Conservation (phyloP, 2,888 invertebrate species). For the Hybos culiciformis region DNA sequence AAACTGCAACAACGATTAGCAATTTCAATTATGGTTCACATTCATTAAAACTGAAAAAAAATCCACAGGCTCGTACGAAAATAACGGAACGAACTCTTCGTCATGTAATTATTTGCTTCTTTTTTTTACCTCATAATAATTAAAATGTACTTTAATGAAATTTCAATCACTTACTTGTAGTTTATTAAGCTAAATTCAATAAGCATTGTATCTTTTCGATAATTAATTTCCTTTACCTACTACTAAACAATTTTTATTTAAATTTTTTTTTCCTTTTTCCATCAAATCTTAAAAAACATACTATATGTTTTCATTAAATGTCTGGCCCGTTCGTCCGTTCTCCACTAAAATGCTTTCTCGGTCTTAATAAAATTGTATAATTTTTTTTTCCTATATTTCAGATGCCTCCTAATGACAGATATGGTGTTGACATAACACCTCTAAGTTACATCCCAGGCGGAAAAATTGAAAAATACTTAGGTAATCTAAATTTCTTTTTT, state of each 20-base stretch:
- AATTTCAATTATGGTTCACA: conserved; percentile 27
- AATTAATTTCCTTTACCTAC: too few relatives aligned
- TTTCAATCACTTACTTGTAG: too few relatives aligned
- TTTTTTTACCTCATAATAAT: background rate
- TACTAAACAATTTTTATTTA: too few relatives aligned
- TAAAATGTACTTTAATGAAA: background rate
- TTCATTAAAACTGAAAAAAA: conserved; percentile 38
- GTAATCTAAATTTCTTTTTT: conserved; percentile 86
- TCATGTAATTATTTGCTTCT: conserved; percentile 14
- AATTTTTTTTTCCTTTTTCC: background rate
- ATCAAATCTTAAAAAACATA: background rate
- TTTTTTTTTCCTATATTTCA: conserved; percentile 13
- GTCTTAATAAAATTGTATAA: background rate
- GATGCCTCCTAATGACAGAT: conserved; percentile 31
- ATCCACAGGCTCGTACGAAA: conserved; percentile 39
- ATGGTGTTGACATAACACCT: conserved; percentile 68
- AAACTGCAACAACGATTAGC: conserved; percentile 16
- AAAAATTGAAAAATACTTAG: conserved; percentile 66
- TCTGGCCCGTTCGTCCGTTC: too few relatives aligned
- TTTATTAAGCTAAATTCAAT: too few relatives aligned
- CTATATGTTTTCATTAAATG: too few relatives aligned
- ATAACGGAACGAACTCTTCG: conserved; percentile 18
- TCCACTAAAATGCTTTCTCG: background rate
- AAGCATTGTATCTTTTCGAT: too few relatives aligned
- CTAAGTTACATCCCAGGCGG: conserved; percentile 66